Evolutionary conservation across 2,888 invertebrate species (phyloP).

Genomic region (Apodemia hepburni): DNA sequence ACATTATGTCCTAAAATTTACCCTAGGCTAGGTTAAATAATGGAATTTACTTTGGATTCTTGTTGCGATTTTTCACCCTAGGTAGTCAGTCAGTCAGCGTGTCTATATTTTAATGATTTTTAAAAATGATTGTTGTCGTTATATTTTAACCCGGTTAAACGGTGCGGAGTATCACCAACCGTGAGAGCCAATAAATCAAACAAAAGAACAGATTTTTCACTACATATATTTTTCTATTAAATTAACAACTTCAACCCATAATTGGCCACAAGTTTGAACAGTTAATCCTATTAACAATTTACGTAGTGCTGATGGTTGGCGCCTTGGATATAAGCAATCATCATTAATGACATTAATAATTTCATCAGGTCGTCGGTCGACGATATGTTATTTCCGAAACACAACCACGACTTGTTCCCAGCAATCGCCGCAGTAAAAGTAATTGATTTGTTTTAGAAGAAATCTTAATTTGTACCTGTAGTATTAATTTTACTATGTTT

Average conservation of each 20-base stretch:
- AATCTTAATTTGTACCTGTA: conserved; percentile 1
- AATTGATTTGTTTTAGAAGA: background rate
- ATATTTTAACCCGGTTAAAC: conserved; percentile 8
- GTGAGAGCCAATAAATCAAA: background rate
- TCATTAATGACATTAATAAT: conserved; percentile 5
- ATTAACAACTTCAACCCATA: too few species aligned
- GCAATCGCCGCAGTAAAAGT: background rate
- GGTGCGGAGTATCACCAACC: background rate
- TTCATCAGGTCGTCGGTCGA: conserved; percentile 3
- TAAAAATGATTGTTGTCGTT: background rate
- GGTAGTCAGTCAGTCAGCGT: conserved; percentile 11
- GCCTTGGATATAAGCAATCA: background rate
- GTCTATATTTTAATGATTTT: background rate
- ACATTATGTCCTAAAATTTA: conserved; percentile 10
- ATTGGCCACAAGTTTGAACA: too few species aligned
- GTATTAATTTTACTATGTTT: background rate
- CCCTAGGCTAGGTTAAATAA: conserved; percentile 6
- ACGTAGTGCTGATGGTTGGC: too few species aligned
- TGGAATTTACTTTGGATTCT: conserved; percentile 14
- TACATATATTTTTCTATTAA: too few species aligned
- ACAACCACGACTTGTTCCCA: background rate
- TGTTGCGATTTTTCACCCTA: conserved; percentile 15
- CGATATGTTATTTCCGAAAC: conserved; percentile 3
- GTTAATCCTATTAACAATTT: conserved; percentile 1
- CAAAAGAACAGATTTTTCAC: too few species aligned